Percentiles rank a stretch among this genome's conserved stretches.
phyloP scores from a whole-genome alignment of 2,113 vertebrate genomes.

The Saguinus imperator region DNA sequence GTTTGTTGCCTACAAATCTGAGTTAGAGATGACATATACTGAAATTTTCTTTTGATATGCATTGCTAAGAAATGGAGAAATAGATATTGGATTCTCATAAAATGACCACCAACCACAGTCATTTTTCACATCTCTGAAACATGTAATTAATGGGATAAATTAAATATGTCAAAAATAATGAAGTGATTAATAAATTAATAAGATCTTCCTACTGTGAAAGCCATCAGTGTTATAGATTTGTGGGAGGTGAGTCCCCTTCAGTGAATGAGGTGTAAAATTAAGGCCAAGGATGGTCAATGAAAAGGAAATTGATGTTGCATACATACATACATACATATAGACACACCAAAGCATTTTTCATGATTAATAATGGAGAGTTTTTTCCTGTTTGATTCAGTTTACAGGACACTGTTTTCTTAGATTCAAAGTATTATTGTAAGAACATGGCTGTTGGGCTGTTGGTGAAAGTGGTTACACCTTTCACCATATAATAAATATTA shows the following conservation, averaged over 20 bases:
- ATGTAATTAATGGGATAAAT: not conserved
- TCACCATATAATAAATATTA: not conserved
- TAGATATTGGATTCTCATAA: not conserved
- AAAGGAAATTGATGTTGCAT: not conserved
- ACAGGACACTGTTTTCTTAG: not conserved
- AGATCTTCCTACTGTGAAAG: not conserved
- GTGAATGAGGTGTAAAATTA: not conserved
- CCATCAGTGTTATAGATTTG: not conserved
- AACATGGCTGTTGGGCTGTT: not conserved
- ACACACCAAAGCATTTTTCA: not conserved
- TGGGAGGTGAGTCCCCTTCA: not conserved
- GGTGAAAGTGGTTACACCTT: not conserved
- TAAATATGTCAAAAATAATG: constrained; percentile 25
- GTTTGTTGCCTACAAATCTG: not conserved
- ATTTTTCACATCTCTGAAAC: not conserved
- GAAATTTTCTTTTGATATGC: not conserved
- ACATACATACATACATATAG: not conserved
- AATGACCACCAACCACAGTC: not conserved
- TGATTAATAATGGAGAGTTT: not conserved
- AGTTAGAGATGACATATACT: not conserved
- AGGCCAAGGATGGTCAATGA: not conserved
- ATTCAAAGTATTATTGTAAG: not conserved
- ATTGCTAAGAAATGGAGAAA: constrained; percentile 19
- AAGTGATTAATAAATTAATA: constrained; percentile 30
- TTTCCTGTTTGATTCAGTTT: not conserved